phyloP scores from a whole-genome alignment of 2,113 vertebrate genomes.

The Cyprinodon variegatus region DNA sequence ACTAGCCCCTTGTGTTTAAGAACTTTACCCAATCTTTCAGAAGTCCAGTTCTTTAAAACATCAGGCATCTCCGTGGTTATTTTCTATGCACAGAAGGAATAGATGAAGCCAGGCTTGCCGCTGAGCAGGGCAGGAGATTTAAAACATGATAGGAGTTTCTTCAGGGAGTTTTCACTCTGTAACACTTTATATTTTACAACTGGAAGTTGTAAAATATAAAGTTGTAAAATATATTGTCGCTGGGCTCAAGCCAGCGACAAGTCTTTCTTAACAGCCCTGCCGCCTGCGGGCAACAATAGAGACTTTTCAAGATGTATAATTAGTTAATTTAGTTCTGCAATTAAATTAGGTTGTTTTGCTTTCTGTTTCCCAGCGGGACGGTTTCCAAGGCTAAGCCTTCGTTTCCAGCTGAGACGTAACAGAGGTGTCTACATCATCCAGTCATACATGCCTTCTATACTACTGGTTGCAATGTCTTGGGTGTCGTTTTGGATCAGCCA shows the following conservation, averaged over 20 bases:
- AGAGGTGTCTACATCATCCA: constrained; percentile 98
- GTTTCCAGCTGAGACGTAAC: constrained; percentile 90
- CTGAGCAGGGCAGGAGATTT: constrained; percentile 48
- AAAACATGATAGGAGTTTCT: constrained; percentile 30
- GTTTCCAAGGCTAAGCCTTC: constrained; percentile 93
- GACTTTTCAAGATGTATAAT: constrained; percentile 32
- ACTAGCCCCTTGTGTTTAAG: constrained; percentile 6
- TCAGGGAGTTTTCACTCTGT: constrained; percentile 22
- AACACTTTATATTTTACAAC: constrained; percentile 14
- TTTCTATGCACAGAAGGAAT: constrained; percentile 60
- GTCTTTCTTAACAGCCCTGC: background rate
- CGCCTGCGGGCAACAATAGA: constrained; percentile 22
- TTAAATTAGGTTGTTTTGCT: constrained; percentile 29
- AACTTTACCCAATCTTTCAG: constrained; percentile 34
- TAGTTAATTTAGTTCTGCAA: constrained; percentile 11
- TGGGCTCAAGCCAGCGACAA: constrained; percentile 21
- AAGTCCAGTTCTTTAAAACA: constrained; percentile 29
- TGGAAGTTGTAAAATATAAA: no score
- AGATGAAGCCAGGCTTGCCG: constrained; percentile 27
- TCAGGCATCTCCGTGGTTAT: constrained; percentile 26
- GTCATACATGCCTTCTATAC: constrained; percentile 95
- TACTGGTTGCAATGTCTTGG: constrained; percentile 98
- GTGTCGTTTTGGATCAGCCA: constrained; percentile 99
- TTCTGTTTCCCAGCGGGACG: constrained; percentile 83
- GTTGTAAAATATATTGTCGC: no score